Percentiles rank a stretch among this genome's conserved stretches.
phyloP scores from a whole-genome alignment of 1,140 invertebrate genomes.

The Leptonema lineaticorne region DNA sequence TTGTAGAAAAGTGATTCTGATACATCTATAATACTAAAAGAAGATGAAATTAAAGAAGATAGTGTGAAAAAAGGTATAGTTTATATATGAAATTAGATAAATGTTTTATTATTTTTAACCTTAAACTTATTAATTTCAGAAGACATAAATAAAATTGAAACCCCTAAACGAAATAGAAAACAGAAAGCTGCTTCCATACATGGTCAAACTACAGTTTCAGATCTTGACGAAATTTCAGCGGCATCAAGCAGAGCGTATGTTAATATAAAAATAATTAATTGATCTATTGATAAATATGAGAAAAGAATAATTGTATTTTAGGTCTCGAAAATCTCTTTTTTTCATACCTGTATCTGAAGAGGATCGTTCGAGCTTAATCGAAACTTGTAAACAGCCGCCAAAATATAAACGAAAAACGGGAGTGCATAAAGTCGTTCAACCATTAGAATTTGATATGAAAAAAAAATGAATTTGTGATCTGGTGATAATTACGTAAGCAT shows the following conservation, averaged over 20 bases:
- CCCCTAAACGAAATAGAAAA: conserved; percentile 5
- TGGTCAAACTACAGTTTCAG: conserved; percentile 28
- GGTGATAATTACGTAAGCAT: too few species aligned
- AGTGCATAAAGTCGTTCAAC: conserved; percentile 23
- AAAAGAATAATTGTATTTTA: not conserved
- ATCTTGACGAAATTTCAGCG: conserved; percentile 17
- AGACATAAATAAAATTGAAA: not conserved
- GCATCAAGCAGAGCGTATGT: not conserved
- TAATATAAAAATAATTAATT: not conserved
- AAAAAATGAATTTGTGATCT: conserved; percentile 38
- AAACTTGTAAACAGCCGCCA: conserved; percentile 2
- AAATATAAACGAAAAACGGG: conserved; percentile 29
- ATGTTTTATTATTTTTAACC: conserved; percentile 7
- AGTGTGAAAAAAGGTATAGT: not conserved
- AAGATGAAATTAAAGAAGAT: not conserved
- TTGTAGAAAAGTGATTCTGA: not conserved
- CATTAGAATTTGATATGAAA: conserved; percentile 33
- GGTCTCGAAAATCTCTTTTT: conserved; percentile 29
- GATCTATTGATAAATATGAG: not conserved
- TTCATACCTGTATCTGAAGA: conserved; percentile 35
- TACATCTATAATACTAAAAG: too few species aligned
- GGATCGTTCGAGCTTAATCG: conserved; percentile 22
- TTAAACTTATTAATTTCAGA: conserved; percentile 23
- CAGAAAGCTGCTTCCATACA: conserved; percentile 35
- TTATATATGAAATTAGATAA: not conserved